Base-by-base conservation (phyloP, 2,888 invertebrate species). In the Acrobasis repandana region DNA sequence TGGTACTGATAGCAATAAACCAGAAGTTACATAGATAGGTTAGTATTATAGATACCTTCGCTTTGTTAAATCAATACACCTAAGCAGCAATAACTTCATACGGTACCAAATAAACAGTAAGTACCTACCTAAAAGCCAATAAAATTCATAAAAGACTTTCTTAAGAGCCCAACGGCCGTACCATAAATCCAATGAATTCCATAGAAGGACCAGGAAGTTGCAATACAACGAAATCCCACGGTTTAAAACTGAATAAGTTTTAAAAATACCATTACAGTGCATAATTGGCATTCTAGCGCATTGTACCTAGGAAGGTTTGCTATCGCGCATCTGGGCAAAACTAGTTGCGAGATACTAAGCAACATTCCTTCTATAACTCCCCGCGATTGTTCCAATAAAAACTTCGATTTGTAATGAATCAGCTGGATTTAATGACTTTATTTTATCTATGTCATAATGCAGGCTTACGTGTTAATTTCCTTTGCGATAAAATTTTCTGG, bases 291-390 rank as follows among this genome's bases (percentile, higher is more conserved):
- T 58, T 38, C 58, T 49, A 58, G 58, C 57, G 57, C 58, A 58
- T 49, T 54, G 54, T 54, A 49, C 50, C 58, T 58, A 36, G 57
- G 54, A 54, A 54, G 54, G 49, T 16, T n/a, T 28, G 36, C 58
- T 58, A 58, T 52, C 60, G 65, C 56, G 63, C 66, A 68, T 68
- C 68, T 68, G 66, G 62, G 49, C 57, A 63, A 61, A 68, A 68
- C 66, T 63, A 67, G 68, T 67, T 65, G 49, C 61, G 60, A 60
- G 51, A 63, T 66, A 63, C 65, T 65, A 63, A 65, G 64, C 62
- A 51, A 57, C 64, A 67, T 65, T 67, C 65, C 63, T 64, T n/a
- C 50, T 61, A 64, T 64, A 54, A 61, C 56, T 52, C 47, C 46
- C 47, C 46, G 60, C 18, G 52, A 60, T 60, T 60, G 60, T 60